Conservation (phyloP, 2,113 vertebrate genomes). For the Carassius auratus region DNA sequence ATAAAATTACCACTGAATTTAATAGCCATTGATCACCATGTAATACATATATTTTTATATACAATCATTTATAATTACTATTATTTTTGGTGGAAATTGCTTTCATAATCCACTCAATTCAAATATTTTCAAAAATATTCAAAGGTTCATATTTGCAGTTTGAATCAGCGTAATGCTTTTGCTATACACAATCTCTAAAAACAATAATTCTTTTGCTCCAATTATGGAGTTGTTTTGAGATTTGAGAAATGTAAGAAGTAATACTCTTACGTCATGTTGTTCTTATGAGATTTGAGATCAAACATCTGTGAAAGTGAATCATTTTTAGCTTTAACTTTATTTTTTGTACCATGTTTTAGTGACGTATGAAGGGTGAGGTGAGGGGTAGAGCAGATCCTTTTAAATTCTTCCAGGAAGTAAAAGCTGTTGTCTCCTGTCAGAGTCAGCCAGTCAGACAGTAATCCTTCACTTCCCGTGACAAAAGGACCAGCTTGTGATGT, state of each 20-base stretch:
- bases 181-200: background rate
- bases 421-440: constrained; percentile 37
- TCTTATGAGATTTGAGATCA: background rate
- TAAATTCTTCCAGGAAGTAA: constrained; percentile 36
- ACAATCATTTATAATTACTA: no score
- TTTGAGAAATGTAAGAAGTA: background rate
- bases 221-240: background rate
- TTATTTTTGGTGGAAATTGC: no score
- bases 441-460: constrained; percentile 28
- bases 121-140: no score
- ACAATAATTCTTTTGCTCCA: background rate
- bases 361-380: background rate
- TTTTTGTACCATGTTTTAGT: background rate
- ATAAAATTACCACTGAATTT: background rate
- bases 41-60: no score
- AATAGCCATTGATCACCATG: background rate
- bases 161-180: background rate
- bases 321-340: background rate
- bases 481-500: constrained; percentile 34
- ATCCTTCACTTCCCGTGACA: constrained; percentile 41
- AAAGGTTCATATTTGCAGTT: no score
- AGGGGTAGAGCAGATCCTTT: background rate
- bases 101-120: no score
- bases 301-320: background rate
- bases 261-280: background rate